phyloP scores from a whole-genome alignment of 1,140 invertebrate genomes.

The Melitaea cinxia region DNA sequence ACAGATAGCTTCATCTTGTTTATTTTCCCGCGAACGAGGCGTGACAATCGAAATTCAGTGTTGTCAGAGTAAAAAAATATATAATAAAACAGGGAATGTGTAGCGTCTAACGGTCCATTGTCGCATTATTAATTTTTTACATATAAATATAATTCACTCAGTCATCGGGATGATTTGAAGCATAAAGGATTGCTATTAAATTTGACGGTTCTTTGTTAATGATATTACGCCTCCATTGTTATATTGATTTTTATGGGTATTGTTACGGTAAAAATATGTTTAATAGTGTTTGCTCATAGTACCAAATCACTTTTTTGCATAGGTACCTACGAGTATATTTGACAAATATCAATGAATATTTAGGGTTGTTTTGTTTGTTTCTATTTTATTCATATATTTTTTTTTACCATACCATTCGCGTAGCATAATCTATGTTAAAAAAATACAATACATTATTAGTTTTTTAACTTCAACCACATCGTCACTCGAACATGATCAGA shows the following conservation, averaged over 20 bases:
- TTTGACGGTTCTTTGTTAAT: slow-evolving; percentile 34
- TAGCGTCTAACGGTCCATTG: slow-evolving; percentile 41
- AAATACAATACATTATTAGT: not conserved
- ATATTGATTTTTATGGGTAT: not conserved
- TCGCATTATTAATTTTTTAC: slow-evolving; percentile 18
- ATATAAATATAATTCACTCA: slow-evolving; percentile 24
- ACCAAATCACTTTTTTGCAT: no score
- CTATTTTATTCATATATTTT: no score
- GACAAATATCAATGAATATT: no score
- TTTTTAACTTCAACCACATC: slow-evolving; percentile 9
- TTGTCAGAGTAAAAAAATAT: slow-evolving; percentile 60
- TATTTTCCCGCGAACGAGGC: slow-evolving; percentile 59
- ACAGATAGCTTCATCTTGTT: slow-evolving; percentile 45
- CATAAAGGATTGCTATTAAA: slow-evolving; percentile 40
- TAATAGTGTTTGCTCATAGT: no score
- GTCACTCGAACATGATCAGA: slow-evolving; percentile 21
- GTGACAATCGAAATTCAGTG: slow-evolving; percentile 69
- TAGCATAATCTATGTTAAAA: not conserved
- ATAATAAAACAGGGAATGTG: slow-evolving; percentile 51
- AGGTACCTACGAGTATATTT: no score
- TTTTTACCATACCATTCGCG: not conserved
- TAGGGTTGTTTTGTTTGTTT: no score
- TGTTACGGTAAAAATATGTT: not conserved
- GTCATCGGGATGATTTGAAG: slow-evolving; percentile 34
- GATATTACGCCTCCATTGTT: slow-evolving; percentile 29